phyloP scores from a whole-genome alignment of 2,113 vertebrate species.

The Naja naja region DNA sequence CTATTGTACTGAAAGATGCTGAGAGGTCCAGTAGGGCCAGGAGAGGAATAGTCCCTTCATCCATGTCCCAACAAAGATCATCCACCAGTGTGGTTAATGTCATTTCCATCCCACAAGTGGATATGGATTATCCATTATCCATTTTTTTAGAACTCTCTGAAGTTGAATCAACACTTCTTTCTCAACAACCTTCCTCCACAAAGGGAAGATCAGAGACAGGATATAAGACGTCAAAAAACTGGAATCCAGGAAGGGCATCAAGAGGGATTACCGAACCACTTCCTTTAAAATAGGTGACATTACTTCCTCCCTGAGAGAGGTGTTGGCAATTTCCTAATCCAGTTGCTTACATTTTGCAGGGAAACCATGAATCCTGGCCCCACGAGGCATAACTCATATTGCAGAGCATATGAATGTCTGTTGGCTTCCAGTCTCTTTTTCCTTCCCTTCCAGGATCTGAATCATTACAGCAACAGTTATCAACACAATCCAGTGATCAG shows the following conservation, averaged over 20 bases:
- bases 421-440: slow-evolving; percentile 46
- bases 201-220: not conserved
- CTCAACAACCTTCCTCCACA: not conserved
- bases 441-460: slow-evolving; percentile 59
- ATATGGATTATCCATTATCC: not conserved
- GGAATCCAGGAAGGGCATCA: not conserved
- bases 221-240: not conserved
- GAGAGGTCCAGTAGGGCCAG: not conserved
- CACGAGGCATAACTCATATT: not conserved
- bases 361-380: too few relatives aligned
- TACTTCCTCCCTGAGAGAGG: not conserved
- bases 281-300: not conserved
- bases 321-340: not conserved
- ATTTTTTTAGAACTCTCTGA: not conserved
- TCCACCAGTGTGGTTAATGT: not conserved
- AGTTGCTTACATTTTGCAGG: not conserved
- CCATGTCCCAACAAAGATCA: not conserved
- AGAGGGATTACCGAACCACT: not conserved
- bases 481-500: slow-evolving; percentile 63
- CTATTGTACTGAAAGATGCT: not conserved
- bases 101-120: not conserved
- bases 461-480: slow-evolving; percentile 66
- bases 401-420: slow-evolving; percentile 63
- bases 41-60: not conserved
- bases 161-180: not conserved